Percentiles rank a stretch among this genome's conserved stretches.
These are phyloP conservation scores for Agrotis puta DNA, from an alignment of 2,888 invertebrate genomes.

Conservation along the genomic window DNA sequence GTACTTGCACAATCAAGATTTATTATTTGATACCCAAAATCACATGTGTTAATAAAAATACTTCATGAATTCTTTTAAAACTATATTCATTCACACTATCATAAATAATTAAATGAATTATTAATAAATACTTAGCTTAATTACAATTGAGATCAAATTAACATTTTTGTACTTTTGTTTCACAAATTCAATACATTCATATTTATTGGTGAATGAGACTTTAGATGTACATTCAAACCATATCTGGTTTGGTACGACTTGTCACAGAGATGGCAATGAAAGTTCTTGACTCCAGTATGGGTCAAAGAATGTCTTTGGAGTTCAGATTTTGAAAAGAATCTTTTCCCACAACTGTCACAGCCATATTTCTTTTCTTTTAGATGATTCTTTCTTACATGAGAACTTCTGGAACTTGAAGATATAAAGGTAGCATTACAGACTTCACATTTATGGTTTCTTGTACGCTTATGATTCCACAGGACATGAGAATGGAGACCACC, in stretches of 20 bases:
- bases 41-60: not conserved
- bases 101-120: constrained; percentile 24
- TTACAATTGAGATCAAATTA: constrained; percentile 65
- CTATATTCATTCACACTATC: constrained; percentile 23
- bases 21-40: constrained; percentile 24
- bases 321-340: constrained; percentile 87
- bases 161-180: constrained; percentile 62
- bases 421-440: constrained; percentile 88
- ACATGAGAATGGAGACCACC: constrained; percentile 87
- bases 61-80: not conserved
- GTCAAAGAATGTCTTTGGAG: constrained; percentile 85
- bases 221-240: constrained; percentile 87
- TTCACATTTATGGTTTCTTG: constrained; percentile 87
- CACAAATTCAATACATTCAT: constrained; percentile 73
- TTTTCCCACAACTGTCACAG: constrained; percentile 86
- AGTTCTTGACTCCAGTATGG: constrained; percentile 88
- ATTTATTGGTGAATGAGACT: constrained; percentile 80
- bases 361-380: constrained; percentile 87
- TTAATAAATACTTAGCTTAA: constrained; percentile 48
- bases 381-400: constrained; percentile 87
- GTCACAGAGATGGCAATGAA: constrained; percentile 87
- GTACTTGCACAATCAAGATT: constrained; percentile 59
- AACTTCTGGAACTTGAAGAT: constrained; percentile 85
- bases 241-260: constrained; percentile 89
- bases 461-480: constrained; percentile 87